Base-by-base conservation (phyloP, 2,113 vertebrate species). In the Xiphophorus maculatus region DNA sequence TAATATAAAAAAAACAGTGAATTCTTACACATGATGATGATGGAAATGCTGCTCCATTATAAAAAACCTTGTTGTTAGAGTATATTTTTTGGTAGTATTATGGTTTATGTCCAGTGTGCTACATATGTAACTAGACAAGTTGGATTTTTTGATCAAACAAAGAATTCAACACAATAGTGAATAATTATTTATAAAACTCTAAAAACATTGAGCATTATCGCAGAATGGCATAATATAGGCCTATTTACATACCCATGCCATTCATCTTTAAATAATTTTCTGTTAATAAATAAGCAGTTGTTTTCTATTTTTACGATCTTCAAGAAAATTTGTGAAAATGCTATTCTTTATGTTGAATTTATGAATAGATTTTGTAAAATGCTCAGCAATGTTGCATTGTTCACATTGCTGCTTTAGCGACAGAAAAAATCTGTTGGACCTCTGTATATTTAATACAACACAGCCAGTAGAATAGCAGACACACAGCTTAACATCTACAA, bases 401-500 rank as follows among this genome's bases (percentile, higher is more conserved):
- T 30, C 27, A 63, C 12, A 14, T 22, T 22, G 75, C 67, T 73
- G 62, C 75, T 83, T 33, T 12, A 71, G 74, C 51, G 69, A 84
- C 66, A 37, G 81, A 44, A 51, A 69, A 77, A 54, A 40, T 12
- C 13, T 2, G 33, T 33, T 67, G 2, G 1, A 28, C 28, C 25
- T 14, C 27, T 58, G 22, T 58, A 58, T n/a, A 58, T 58, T 25
- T 11, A n/a, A 44, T 71, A 71, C 68, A 80, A 71, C 71, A 73
- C 62, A 32, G 63, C 60, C 1, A 61, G 70, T 77, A 72, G 83
- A 76, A 84, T 84, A 66, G 79, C 48, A 60, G 73, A 81, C 88
- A 91, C 44, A 76, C 74, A 88, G 74, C 3, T n/a, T 60, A 77
- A 81, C 84, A 84, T 86, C 73, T 74, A 73, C 83, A 85, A 77